Base-by-base conservation (phyloP, 2,797 vertebrate genomes). In the Trachops cirrhosus region DNA sequence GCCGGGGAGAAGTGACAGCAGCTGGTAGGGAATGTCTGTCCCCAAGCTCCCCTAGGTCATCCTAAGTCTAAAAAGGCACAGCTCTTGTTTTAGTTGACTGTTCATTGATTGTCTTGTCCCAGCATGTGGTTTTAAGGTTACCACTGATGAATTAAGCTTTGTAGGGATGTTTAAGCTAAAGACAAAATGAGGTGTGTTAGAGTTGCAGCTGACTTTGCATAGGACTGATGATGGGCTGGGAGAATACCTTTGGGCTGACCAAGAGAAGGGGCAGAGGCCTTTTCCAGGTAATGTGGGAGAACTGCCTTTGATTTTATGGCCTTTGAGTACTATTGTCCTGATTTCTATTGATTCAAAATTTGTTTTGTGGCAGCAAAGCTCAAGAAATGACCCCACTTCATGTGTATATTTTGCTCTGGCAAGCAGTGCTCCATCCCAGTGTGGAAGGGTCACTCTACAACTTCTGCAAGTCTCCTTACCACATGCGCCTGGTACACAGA, bases 341-440 rank as follows among this genome's bases (percentile, higher is more conserved):
- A 82, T 89, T 89, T 57, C 46, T 91, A 22, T 92, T 52, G 19
- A 34, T 83, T 82, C 34, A n/a, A 19, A 82, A 62, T 71, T n/a
- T 88, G 75, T 91, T 52, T 88, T 39, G 34, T 26, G 52, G 62
- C 41, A 79, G 70, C 83, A 62, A n/a, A 39, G 57, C 22, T 86
- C 44, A 89, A 92, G 71, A 52, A 78, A 41, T 26, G 39, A 67
- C 12, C 21, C 48, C 29, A 64, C 14, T 1, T 6, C 32, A 4
- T 11, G 12, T 54, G 41, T 22, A 5, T 50, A 11, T 87, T 92
- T 84, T 93, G 34, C 85, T 64, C 21, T 39, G 54, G 39, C 24
- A 86, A 24, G 5, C 16, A 8, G 22, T 67, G 22, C 10, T 26
- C 46, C n/a, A 5, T 79, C 37, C 59, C 12, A 5, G 34, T 37